Evolutionary conservation across 2,797 vertebrate genomes (phyloP), one percentile per base, ranked within the genome.

Genomic region (Hyperoplus immaculatus): DNA sequence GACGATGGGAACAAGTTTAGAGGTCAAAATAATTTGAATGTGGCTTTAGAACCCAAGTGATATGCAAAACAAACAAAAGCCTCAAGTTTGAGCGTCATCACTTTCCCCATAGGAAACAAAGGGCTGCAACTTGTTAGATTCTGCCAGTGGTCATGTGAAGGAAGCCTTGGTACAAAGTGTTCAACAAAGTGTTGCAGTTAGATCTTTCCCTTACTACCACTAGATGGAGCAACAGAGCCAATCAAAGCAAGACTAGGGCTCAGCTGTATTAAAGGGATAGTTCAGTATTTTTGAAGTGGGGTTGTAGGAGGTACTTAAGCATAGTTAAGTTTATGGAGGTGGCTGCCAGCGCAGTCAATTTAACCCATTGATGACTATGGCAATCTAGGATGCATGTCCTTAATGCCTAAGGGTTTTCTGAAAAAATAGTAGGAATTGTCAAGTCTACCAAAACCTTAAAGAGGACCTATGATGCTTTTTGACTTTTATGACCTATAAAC

Each of bases 151-250:
- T 75, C 6, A 66, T 38, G 4, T 18, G 15, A 51, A 39, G 29
- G 21, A 65, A 21, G 50, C 41, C 6, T 70, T 42, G 14, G 59
- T 55, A 59, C 29, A 59, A 54, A 68, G 63, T 51, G 47, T 61
- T 43, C 9, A 18, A n/a, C 10, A 49, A 2, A 1, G 38, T 14
- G 29, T 29, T 29, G 29, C 11, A 18, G 7, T 36, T 6, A 11
- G 5, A 39, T 3, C 0, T 1, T 47, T 14, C 39, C n/a, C 50
- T 41, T 2, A 3, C 3, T 5, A 42, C 85, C 90, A 86, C 89
- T 85, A 92, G 91, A 82, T 88, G 88, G 89, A 59, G 87, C 74
- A 81, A 82, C 3, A 71, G 41, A 75, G 57, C 55, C 39, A 41
- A 1, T 0, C 0, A 61, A 16, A 47, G 8, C 12, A 11, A 41